Percentiles rank a stretch among this genome's conserved stretches.
Conservation (phyloP, 1,140 invertebrate species). For the Atta colombica region DNA sequence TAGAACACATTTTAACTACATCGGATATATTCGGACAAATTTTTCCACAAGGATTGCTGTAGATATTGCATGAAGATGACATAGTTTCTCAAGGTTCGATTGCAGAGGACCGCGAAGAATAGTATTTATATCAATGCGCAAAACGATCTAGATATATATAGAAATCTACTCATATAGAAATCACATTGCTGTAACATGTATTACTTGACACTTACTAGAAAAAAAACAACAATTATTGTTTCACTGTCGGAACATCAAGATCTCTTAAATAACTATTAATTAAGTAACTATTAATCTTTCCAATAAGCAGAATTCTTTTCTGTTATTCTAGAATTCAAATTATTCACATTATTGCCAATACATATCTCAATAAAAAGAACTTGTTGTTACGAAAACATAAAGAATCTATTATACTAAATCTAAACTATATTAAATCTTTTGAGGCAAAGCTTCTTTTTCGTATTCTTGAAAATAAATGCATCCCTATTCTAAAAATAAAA, state of each 20-base stretch:
- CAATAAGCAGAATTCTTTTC: not conserved
- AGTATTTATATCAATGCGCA: slow-evolving; percentile 56
- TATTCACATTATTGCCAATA: not conserved
- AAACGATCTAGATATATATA: slow-evolving; percentile 35
- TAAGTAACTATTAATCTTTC: not conserved
- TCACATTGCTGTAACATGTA: not conserved
- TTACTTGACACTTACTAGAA: not conserved
- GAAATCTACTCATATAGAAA: not conserved
- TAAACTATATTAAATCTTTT: not conserved
- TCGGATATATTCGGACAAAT: too few species aligned
- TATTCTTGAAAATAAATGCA: not conserved
- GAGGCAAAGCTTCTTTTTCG: too few species aligned
- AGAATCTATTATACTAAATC: too few species aligned
- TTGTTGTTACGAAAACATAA: not conserved
- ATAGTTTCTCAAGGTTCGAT: not conserved
- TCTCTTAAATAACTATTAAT: not conserved
- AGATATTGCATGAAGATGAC: slow-evolving; percentile 5
- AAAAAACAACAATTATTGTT: slow-evolving; percentile 9
- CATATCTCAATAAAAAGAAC: not conserved
- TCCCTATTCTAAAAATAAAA: not conserved
- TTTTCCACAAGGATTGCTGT: not conserved
- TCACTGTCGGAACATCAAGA: not conserved
- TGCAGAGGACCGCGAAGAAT: slow-evolving; percentile 11
- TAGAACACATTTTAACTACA: too few species aligned
- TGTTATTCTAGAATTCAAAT: not conserved